These are phyloP conservation scores for Dicrostonyx torquatus DNA, from an alignment of 2,797 vertebrate species.

Conservation along the genomic window DNA sequence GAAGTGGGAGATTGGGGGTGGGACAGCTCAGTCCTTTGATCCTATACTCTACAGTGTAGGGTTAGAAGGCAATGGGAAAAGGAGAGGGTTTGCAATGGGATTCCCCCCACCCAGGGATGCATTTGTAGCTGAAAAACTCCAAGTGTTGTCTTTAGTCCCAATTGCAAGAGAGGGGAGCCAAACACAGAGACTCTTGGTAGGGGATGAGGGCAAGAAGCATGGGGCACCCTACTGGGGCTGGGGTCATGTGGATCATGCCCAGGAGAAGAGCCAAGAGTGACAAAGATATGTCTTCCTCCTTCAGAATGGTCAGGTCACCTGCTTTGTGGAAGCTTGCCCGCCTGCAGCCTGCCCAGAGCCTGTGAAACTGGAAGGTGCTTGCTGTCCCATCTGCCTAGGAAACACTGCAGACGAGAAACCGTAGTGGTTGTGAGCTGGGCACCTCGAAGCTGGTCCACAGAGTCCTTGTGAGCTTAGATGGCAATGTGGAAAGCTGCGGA, in stretches of 20 bases:
- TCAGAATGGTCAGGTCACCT: constrained; percentile 95
- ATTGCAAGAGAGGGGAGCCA: too few relatives aligned
- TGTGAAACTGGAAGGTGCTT: constrained; percentile 90
- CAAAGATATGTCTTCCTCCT: background rate
- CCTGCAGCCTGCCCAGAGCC: constrained; percentile 87
- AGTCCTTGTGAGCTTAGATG: constrained; percentile 63
- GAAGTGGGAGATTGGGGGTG: fast-evolving
- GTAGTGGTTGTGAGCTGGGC: constrained; percentile 79
- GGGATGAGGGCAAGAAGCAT: background rate
- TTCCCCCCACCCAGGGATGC: background rate
- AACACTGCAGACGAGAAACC: constrained; percentile 76
- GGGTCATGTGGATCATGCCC: background rate
- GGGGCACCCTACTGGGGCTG: background rate
- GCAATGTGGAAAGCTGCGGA: constrained; percentile 75
- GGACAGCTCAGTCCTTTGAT: too few relatives aligned
- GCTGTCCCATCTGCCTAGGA: constrained; percentile 92
- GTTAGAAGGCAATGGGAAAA: fast-evolving
- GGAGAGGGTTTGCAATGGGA: fast-evolving
- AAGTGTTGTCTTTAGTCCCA: too few relatives aligned
- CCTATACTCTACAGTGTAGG: too few relatives aligned
- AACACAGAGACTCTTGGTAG: background rate
- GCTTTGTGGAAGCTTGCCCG: constrained; percentile 94
- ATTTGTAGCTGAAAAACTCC: background rate
- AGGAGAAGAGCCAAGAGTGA: background rate
- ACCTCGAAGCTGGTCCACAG: constrained; percentile 59